A percentile compares a stretch with the other conserved stretches of the same genome.
Evolutionary conservation across 2,888 invertebrate species (phyloP).

Genomic region (Lamellibrachia satsuma): DNA sequence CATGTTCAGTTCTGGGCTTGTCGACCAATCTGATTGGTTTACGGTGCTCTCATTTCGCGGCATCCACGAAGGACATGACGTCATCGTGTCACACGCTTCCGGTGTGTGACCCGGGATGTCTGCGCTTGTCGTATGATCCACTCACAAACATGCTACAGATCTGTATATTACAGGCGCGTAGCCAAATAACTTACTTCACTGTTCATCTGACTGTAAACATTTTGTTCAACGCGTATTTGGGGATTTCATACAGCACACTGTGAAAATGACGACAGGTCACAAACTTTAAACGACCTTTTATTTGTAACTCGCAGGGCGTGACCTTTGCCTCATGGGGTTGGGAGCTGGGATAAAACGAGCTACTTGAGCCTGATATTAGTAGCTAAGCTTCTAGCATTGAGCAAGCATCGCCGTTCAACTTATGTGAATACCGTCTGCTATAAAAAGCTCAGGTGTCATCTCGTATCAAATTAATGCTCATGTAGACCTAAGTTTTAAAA

Average conservation of each 20-base stretch:
- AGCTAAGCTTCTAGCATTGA: too few relatives aligned
- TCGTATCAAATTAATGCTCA: too few relatives aligned
- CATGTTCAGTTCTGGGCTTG: slow-evolving; percentile 11
- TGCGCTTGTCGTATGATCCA: neutral
- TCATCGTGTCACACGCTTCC: slow-evolving; percentile 27
- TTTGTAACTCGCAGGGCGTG: neutral
- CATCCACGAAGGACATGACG: slow-evolving; percentile 36
- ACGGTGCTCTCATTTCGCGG: slow-evolving; percentile 33
- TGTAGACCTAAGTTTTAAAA: too few relatives aligned
- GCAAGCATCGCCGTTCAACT: too few relatives aligned
- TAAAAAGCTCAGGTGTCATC: neutral
- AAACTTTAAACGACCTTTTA: neutral
- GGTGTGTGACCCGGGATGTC: neutral
- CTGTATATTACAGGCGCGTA: neutral
- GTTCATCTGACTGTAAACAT: neutral
- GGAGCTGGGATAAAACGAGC: neutral
- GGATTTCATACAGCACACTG: neutral
- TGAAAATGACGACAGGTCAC: neutral
- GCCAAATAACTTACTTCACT: neutral
- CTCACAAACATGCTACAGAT: neutral
- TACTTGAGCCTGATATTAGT: too few relatives aligned
- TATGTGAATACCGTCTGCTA: neutral
- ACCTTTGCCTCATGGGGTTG: neutral
- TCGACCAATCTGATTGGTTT: slow-evolving; percentile 20
- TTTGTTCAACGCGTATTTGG: neutral